Evolutionary conservation across 2,888 invertebrate genomes (phyloP), one percentile per base, ranked within the genome.

Genomic region (Gymnosoma rotundatum): DNA sequence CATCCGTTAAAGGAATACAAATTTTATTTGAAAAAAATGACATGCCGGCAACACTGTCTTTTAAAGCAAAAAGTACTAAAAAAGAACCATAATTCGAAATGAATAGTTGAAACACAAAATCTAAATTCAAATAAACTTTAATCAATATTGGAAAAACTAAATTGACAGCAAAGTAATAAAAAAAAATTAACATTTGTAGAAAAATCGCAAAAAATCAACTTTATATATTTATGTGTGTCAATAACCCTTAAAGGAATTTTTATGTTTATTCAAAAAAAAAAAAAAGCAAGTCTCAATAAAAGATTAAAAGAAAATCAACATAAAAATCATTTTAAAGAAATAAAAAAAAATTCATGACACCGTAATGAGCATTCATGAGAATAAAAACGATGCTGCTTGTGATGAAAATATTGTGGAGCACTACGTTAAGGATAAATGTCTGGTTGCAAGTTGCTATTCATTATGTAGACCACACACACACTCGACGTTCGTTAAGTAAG

Each of bases 161-260:
- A 21, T 67, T 12, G 20, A 52, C 8, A 67, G 14, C 7, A 52
- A 9, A 42, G 42, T 32, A 7, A 54, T 42, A 48, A 25, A 32
- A 18, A 16, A 14, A 14, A n/a, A 48, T n/a, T 16, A n/a, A 48
- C 8, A 32, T 7, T 16, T n/a, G n/a, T 6, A n/a, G 6, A 16
- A 48, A 48, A 16, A 48, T 5, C 2, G n/a, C 3, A 48, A 48
- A 48, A 48, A 48, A 16, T 42, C 42, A 16, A n/a, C 45, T 48
- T 48, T 18, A 79, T 66, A 45, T 32, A 32, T 32, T 32, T 32
- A 32, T 32, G 32, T 79, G 12, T 79, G 79, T 60, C 66, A 79
- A 79, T 73, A 79, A 79, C 79, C 79, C 79, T 73, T 73, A 10
- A 73, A 70, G 38, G 42, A 38, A 56, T 38, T 36, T 18, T 25